A percentile compares a stretch with the other conserved stretches of the same genome.
Evolutionary conservation across 2,888 invertebrate species (phyloP).

Genomic region (Nomada fabriciana): DNA sequence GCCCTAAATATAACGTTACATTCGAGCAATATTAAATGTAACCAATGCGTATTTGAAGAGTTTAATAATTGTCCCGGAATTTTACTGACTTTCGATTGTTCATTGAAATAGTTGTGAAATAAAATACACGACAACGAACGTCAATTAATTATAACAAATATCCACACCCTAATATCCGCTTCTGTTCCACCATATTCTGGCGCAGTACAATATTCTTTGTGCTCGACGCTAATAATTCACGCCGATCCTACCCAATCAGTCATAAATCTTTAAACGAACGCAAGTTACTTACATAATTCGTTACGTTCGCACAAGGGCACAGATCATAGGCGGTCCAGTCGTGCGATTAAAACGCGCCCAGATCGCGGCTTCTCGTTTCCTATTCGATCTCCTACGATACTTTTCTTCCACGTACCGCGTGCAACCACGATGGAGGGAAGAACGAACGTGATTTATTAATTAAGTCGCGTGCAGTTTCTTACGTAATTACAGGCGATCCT

Average conservation of each 20-base stretch:
- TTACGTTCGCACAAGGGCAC: constrained; percentile 30
- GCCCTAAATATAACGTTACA: no score
- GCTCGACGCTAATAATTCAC: constrained; percentile 39
- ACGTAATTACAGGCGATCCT: constrained; percentile 58
- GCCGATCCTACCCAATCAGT: constrained; percentile 26
- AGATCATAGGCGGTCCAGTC: constrained; percentile 49
- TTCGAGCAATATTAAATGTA: no score
- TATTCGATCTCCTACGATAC: background rate
- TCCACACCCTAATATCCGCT: constrained; percentile 3
- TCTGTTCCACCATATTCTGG: background rate
- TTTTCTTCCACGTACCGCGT: background rate
- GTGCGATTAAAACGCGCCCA: constrained; percentile 50
- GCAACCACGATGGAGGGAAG: constrained; percentile 1
- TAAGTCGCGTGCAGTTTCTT: constrained; percentile 48
- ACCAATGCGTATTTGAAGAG: no score
- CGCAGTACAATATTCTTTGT: constrained; percentile 7
- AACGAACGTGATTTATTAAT: constrained; percentile 51
- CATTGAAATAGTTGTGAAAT: no score
- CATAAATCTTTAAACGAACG: constrained; percentile 36
- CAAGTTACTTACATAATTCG: constrained; percentile 41
- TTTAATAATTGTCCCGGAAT: no score
- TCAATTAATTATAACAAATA: background rate
- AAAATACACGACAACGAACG: background rate
- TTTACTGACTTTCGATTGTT: no score
- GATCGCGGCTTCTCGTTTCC: constrained; percentile 39